These are phyloP conservation scores for Takifugu bimaculatus DNA, from an alignment of 2,113 vertebrate genomes.

Conservation along the genomic window DNA sequence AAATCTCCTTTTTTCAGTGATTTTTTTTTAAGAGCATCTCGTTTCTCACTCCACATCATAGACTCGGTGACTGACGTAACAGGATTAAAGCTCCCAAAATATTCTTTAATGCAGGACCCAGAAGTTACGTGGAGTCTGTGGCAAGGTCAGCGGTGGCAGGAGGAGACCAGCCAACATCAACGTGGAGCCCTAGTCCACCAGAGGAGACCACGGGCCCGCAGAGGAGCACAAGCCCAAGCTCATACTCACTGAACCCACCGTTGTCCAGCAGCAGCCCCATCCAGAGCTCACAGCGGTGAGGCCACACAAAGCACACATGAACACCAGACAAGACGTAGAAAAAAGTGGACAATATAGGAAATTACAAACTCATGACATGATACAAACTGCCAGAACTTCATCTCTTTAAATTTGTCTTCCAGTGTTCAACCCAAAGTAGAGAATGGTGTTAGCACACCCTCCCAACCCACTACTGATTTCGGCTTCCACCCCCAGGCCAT, in stretches of 20 bases:
- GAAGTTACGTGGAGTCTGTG: slow-evolving; percentile 94
- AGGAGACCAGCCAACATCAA: slow-evolving; percentile 61
- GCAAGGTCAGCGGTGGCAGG: slow-evolving; percentile 79
- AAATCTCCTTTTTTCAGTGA: too few relatives aligned
- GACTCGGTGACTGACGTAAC: too few relatives aligned
- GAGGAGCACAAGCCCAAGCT: slow-evolving; percentile 40
- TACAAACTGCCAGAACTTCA: too few relatives aligned
- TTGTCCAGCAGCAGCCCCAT: slow-evolving; percentile 92
- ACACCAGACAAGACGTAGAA: too few relatives aligned
- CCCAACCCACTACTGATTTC: slow-evolving; percentile 76
- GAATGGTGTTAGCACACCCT: slow-evolving; percentile 75
- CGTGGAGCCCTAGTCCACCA: slow-evolving; percentile 50
- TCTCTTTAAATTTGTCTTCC: slow-evolving; percentile 22
- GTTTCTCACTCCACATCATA: not conserved
- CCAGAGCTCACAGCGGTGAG: slow-evolving; percentile 83
- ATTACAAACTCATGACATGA: too few relatives aligned
- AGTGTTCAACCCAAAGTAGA: slow-evolving; percentile 75
- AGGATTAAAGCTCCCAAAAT: not conserved
- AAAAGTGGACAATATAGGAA: too few relatives aligned
- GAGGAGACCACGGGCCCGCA: slow-evolving; percentile 67
- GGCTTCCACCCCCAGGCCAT: slow-evolving; percentile 77
- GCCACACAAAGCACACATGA: not conserved
- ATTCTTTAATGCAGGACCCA: slow-evolving; percentile 76
- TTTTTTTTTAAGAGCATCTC: not conserved
- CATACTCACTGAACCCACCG: slow-evolving; percentile 75